Evolutionary conservation across 2,797 vertebrate species (phyloP).

Genomic region (Linurgus olivaceus): DNA sequence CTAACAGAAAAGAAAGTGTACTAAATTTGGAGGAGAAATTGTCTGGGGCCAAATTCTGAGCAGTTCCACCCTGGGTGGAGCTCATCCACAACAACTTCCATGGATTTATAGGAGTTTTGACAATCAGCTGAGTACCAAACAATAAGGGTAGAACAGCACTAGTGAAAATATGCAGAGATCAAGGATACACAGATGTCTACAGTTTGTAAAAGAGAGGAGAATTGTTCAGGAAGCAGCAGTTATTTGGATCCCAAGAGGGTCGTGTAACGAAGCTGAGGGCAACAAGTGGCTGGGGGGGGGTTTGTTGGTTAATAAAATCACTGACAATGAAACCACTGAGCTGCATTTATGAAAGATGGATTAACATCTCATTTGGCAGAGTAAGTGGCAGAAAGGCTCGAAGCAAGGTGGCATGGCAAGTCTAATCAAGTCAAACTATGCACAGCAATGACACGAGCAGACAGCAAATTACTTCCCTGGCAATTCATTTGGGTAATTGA

Average conservation of each 20-base stretch:
- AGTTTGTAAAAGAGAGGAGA: not conserved
- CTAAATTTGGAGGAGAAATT: not conserved
- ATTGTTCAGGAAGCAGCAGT: not conserved
- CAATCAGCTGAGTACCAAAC: fast-evolving
- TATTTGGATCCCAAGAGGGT: not conserved
- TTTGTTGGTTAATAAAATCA: not conserved
- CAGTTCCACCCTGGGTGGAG: not conserved
- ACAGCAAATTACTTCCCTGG: not conserved
- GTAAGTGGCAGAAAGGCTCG: not conserved
- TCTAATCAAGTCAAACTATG: not conserved
- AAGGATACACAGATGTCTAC: not conserved
- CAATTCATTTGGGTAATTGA: not conserved
- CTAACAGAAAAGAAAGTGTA: not conserved
- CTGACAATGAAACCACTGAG: not conserved
- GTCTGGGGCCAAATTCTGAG: not conserved
- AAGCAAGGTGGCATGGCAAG: not conserved
- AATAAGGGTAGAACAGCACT: not conserved
- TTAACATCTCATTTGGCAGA: not conserved
- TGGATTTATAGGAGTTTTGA: not conserved
- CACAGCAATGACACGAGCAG: not conserved
- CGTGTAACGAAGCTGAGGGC: not conserved
- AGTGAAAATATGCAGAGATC: not conserved
- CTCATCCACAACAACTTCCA: not conserved
- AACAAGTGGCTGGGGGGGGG: not conserved
- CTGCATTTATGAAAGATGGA: not conserved